phyloP scores from a whole-genome alignment of 2,888 invertebrate species.

The Emesis russula region DNA sequence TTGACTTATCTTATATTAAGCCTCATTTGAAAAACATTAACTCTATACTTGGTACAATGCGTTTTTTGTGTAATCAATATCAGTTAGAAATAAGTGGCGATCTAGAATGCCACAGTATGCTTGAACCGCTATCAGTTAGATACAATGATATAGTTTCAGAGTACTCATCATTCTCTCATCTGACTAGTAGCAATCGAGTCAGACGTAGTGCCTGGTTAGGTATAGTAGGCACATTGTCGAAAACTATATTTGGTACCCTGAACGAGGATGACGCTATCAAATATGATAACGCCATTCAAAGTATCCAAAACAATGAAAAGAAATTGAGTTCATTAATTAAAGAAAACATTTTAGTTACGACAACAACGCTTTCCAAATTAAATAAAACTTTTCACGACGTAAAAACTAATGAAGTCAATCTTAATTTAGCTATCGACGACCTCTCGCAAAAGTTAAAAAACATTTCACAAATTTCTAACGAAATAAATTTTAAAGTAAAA shows the following conservation, averaged over 20 bases:
- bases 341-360: slow-evolving; percentile 79
- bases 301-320: slow-evolving; percentile 64
- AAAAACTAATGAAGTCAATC: slow-evolving; percentile 48
- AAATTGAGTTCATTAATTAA: slow-evolving; percentile 72
- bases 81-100: neutral
- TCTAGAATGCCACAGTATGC: no score
- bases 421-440: slow-evolving; percentile 50
- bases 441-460: slow-evolving; percentile 39
- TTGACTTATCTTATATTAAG: neutral
- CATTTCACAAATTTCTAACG: slow-evolving; percentile 1
- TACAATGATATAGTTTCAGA: neutral
- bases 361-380: slow-evolving; percentile 49
- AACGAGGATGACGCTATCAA: slow-evolving; percentile 86
- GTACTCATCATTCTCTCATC: slow-evolving; percentile 42
- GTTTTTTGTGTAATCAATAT: slow-evolving; percentile 12
- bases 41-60: neutral
- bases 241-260: slow-evolving; percentile 86
- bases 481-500: slow-evolving; percentile 31
- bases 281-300: slow-evolving; percentile 77
- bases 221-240: slow-evolving; percentile 79
- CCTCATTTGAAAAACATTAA: neutral
- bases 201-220: slow-evolving; percentile 82
- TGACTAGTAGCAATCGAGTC: slow-evolving; percentile 19
- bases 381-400: slow-evolving; percentile 64
- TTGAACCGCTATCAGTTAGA: neutral